A percentile compares a stretch with the other conserved stretches of the same genome.
Evolutionary conservation across 2,797 vertebrate species (phyloP).

Genomic region (Phalanger gymnotis): DNA sequence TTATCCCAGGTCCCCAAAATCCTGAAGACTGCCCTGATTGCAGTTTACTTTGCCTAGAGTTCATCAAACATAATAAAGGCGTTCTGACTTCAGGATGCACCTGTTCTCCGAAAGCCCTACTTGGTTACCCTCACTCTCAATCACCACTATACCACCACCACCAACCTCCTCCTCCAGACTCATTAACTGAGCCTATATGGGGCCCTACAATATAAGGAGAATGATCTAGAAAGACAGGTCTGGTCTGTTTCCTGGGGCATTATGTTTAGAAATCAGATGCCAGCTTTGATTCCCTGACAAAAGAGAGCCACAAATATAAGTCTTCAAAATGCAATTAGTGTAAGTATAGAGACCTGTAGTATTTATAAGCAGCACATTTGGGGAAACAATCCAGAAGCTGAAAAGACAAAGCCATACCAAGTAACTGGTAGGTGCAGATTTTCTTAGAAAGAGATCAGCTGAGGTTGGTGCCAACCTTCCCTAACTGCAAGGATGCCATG

Average conservation of each 20-base stretch:
- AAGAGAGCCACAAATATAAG: constrained; percentile 55
- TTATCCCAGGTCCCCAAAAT: background rate
- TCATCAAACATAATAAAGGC: background rate
- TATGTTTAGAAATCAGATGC: constrained; percentile 20
- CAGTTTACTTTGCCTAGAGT: background rate
- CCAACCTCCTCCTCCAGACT: background rate
- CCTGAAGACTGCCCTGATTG: background rate
- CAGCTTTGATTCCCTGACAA: background rate
- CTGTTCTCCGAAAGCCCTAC: background rate
- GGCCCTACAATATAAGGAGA: background rate
- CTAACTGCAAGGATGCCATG: background rate
- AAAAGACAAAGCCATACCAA: constrained; percentile 7
- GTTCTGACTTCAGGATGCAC: background rate
- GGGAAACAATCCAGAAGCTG: constrained; percentile 13
- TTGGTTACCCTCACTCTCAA: background rate
- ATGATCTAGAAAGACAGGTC: background rate
- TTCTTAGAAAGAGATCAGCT: background rate
- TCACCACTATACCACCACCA: background rate
- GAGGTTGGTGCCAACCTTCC: background rate
- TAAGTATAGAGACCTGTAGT: background rate
- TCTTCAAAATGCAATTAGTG: background rate
- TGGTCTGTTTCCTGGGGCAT: background rate
- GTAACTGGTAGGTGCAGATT: background rate
- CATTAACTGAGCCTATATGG: background rate
- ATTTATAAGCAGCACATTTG: constrained; percentile 19